phyloP scores from a whole-genome alignment of 2,888 invertebrate genomes.

The Erynnis tages region DNA sequence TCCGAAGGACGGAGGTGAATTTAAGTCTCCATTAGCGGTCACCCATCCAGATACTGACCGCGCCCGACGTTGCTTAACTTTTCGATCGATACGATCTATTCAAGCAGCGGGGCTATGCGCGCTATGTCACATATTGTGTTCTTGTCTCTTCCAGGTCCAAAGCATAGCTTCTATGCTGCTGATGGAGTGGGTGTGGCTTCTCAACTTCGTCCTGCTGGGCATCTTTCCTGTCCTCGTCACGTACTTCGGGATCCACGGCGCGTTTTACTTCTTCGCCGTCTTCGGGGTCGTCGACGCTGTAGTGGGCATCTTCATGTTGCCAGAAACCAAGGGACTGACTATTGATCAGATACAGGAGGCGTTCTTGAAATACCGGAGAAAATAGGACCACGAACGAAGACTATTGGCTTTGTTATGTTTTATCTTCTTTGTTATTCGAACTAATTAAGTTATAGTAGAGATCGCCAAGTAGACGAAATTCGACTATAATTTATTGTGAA shows the following conservation, averaged over 20 bases:
- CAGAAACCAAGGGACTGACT: slow-evolving; percentile 75
- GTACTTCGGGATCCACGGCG: slow-evolving; percentile 54
- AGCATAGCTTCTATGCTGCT: slow-evolving; percentile 63
- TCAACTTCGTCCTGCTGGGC: slow-evolving; percentile 65
- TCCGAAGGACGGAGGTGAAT: too few relatives aligned
- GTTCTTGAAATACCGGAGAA: slow-evolving; percentile 31
- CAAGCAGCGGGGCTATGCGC: too few relatives aligned
- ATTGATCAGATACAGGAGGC: slow-evolving; percentile 60
- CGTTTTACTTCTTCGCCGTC: slow-evolving; percentile 62
- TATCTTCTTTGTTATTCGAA: too few relatives aligned
- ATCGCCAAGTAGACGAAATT: too few relatives aligned
- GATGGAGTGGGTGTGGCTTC: slow-evolving; percentile 66
- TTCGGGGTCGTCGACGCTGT: slow-evolving; percentile 48
- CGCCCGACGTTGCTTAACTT: slow-evolving; percentile 45
- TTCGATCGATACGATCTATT: too few relatives aligned
- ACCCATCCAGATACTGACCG: slow-evolving; percentile 47
- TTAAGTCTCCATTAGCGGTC: too few relatives aligned
- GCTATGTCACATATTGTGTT: too few relatives aligned
- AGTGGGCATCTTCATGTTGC: slow-evolving; percentile 54
- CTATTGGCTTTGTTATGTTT: too few relatives aligned
- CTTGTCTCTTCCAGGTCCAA: slow-evolving; percentile 52
- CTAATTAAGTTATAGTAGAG: too few relatives aligned
- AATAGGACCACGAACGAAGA: background rate
- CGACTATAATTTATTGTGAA: too few relatives aligned
- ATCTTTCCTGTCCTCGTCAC: slow-evolving; percentile 58